Evolutionary conservation across 2,888 invertebrate genomes (phyloP).

Genomic region (Molanna angustata): DNA sequence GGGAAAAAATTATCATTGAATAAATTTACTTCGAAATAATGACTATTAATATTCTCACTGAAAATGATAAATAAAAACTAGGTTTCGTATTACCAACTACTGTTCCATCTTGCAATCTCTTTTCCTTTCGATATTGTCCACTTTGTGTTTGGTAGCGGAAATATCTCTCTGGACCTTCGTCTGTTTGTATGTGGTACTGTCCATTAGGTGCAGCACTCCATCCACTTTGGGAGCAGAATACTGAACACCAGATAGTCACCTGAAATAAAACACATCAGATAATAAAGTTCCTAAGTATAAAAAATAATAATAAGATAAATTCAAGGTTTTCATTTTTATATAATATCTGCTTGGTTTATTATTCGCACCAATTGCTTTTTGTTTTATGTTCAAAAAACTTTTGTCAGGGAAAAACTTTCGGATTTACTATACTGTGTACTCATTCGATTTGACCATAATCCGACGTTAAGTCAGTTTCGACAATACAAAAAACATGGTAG

Average conservation of each 20-base stretch:
- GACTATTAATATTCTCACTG: too few species aligned
- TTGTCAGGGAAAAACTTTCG: too few species aligned
- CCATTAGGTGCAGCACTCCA: slow-evolving; percentile 49
- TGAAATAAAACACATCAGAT: slow-evolving; percentile 8
- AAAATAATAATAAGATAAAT: background rate
- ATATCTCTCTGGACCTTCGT: slow-evolving; percentile 87
- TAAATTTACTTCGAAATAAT: too few species aligned
- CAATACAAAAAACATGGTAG: too few species aligned
- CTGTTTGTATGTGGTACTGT: slow-evolving; percentile 91
- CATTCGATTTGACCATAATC: too few species aligned
- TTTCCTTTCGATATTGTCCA: slow-evolving; percentile 86
- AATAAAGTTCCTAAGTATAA: background rate
- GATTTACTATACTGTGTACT: too few species aligned
- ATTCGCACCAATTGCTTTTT: too few species aligned
- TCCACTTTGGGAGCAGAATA: slow-evolving; percentile 5
- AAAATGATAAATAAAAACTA: too few species aligned
- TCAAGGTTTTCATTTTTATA: background rate
- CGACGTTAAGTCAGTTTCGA: too few species aligned
- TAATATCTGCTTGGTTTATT: too few species aligned
- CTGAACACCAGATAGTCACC: slow-evolving; percentile 12
- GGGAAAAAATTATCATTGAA: too few species aligned
- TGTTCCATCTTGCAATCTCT: slow-evolving; percentile 81
- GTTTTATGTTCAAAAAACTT: too few species aligned
- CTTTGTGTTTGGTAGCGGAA: slow-evolving; percentile 86
- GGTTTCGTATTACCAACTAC: slow-evolving; percentile 65